Base-by-base conservation (phyloP, 1,140 invertebrate genomes). In the Hesperophylax magnus region DNA sequence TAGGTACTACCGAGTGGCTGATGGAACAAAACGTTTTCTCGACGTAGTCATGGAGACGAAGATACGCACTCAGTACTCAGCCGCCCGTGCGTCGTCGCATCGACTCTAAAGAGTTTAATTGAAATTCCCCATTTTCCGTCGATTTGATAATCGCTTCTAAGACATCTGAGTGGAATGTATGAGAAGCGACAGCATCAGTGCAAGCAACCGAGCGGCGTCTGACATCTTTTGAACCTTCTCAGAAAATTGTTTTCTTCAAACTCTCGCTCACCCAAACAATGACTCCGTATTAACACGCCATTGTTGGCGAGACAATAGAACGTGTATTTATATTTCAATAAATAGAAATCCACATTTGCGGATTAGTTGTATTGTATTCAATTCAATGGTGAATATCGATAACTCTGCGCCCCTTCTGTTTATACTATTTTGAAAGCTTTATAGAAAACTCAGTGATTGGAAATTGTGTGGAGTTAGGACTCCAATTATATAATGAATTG, bases 111-210 rank as follows among this genome's bases (percentile, higher is more conserved):
- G 78, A 69, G 22, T 58, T 82, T 82, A 78, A 82, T 82, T 82
- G 77, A 63, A 82, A 82, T 82, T 82, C 77, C 77, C 80, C 80
- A 78, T 67, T 78, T 77, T 74, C 54, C 31, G 39, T 74, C 80
- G 76, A 82, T 78, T 82, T 75, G 76, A 82, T 75, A 78, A 78
- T 78, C 77, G 75, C 53, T 81, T 69, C 60, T 78, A 2, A 39
- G 61, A 69, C 47, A 69, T 69, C 61, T 78, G 77, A 69, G 3
- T 78, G 53, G 72, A 76, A 61, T 76, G 56, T 76, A 74, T 74
- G 71, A 47, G 47, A 11, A 3, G 47, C 17, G 52, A 47, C 8
- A 24, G 39, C 58, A n/a, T 24, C 18, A 31, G 15, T 56, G 18
- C 31, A 24, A 52, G 58, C 77, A 53, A 17, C 61, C 31, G 52